These are phyloP conservation scores for Leptinotarsa lineolata DNA, from an alignment of 1,140 invertebrate species.

Conservation along the genomic window DNA sequence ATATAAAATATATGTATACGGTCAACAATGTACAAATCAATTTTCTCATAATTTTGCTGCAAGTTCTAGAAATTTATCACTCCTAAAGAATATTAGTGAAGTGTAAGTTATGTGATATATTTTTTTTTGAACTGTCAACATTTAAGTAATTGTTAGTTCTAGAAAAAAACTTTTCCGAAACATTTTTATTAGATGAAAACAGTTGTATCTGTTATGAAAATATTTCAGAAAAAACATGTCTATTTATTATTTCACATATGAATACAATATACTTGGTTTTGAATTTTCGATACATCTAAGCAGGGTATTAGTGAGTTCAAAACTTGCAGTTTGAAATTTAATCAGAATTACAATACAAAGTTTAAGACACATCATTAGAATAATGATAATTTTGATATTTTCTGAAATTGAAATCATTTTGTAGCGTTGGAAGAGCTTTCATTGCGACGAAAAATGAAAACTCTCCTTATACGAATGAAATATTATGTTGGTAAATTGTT, in stretches of 20 bases:
- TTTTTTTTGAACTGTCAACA: too few species aligned
- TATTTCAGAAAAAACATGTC: background rate
- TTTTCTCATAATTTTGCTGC: slow-evolving; percentile 37
- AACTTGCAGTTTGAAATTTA: slow-evolving; percentile 46
- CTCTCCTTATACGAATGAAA: background rate
- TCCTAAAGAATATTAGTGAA: slow-evolving; percentile 24
- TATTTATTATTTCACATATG: background rate
- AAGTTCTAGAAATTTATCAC: slow-evolving; percentile 36
- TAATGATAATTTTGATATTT: slow-evolving; percentile 31
- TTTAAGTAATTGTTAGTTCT: too few species aligned
- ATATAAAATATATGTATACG: slow-evolving; percentile 50
- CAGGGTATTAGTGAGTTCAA: slow-evolving; percentile 53
- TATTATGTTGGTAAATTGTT: background rate
- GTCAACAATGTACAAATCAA: slow-evolving; percentile 53
- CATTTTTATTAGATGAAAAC: background rate
- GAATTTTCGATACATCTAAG: slow-evolving; percentile 29
- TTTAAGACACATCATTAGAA: slow-evolving; percentile 53
- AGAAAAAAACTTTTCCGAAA: background rate
- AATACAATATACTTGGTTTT: slow-evolving; percentile 16
- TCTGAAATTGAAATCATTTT: too few species aligned
- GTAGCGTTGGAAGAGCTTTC: background rate
- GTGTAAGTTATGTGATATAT: slow-evolving; percentile 1
- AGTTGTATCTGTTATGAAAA: background rate
- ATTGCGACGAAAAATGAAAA: background rate
- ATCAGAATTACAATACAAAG: slow-evolving; percentile 47